Percentiles rank a stretch among this genome's conserved stretches.
These are phyloP conservation scores for Xestoiulus laeticollis DNA, from an alignment of 2,888 invertebrate species.

Conservation along the genomic window DNA sequence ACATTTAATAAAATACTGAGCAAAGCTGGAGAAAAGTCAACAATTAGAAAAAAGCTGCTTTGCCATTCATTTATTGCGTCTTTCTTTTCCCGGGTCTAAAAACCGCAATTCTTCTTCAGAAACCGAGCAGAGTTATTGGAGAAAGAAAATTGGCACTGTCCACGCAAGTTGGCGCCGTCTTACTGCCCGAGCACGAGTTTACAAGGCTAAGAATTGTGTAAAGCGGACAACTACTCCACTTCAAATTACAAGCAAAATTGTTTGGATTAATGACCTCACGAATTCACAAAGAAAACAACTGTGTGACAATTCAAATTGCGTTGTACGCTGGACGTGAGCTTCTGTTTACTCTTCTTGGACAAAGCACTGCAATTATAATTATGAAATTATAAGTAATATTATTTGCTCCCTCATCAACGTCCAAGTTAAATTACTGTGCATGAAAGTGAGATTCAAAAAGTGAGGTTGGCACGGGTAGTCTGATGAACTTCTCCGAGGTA, in stretches of 20 bases:
- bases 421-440: no score
- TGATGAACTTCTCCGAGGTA: no score
- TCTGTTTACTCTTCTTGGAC: neutral
- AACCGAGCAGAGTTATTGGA: neutral
- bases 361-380: no score
- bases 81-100: no score
- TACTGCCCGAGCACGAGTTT: neutral
- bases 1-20: neutral
- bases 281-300: neutral
- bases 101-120: no score
- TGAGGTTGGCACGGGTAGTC: no score
- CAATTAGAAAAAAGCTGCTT: neutral
- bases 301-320: no score
- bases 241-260: neutral
- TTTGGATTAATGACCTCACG: neutral
- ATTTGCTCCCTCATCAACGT: no score
- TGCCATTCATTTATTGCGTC: neutral
- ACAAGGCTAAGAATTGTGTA: neutral
- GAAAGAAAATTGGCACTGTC: neutral
- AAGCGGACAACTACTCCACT: neutral
- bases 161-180: neutral
- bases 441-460: no score
- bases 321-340: no score
- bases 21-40: neutral
- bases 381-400: no score